Percentiles rank a stretch among this genome's conserved stretches.
These are phyloP conservation scores for Tiaroga cobitis DNA, from an alignment of 2,797 vertebrate genomes.

Conservation along the genomic window DNA sequence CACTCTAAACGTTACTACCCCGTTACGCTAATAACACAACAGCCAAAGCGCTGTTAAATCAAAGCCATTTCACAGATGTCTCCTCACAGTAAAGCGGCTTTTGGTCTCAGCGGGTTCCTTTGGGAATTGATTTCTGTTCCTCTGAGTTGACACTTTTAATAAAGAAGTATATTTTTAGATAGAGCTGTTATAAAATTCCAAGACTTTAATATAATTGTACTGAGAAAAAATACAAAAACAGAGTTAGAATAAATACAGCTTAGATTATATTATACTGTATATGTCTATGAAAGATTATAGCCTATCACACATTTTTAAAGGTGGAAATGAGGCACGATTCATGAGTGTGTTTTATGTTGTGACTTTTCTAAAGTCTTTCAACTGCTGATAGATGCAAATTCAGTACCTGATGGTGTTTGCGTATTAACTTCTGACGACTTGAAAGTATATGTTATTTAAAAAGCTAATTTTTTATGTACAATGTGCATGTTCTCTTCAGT, in stretches of 20 bases:
- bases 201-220: constrained; percentile 60
- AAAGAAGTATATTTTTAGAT: constrained; percentile 67
- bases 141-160: constrained; percentile 53
- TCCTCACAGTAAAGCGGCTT: constrained; percentile 67
- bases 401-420: constrained; percentile 31
- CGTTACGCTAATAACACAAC: constrained; percentile 40
- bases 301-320: constrained; percentile 18
- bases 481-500: constrained; percentile 65
- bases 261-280: constrained; percentile 44
- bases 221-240: constrained; percentile 49
- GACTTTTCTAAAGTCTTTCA: constrained; percentile 48
- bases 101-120: constrained; percentile 48
- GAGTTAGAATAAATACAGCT: constrained; percentile 28
- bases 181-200: constrained; percentile 57
- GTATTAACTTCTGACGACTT: constrained; percentile 33
- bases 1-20: constrained; percentile 36
- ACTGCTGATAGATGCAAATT: constrained; percentile 58
- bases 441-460: constrained; percentile 49
- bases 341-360: constrained; percentile 36
- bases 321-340: constrained; percentile 22
- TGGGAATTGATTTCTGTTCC: constrained; percentile 50
- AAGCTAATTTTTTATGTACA: constrained; percentile 58
- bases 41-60: constrained; percentile 37
- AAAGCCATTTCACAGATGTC: constrained; percentile 62
- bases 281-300: constrained; percentile 41